These are phyloP conservation scores for Zoroaster sp. DNA, from an alignment of 53 echinoderm and acorn worm genomes.

Conservation along the genomic window DNA sequence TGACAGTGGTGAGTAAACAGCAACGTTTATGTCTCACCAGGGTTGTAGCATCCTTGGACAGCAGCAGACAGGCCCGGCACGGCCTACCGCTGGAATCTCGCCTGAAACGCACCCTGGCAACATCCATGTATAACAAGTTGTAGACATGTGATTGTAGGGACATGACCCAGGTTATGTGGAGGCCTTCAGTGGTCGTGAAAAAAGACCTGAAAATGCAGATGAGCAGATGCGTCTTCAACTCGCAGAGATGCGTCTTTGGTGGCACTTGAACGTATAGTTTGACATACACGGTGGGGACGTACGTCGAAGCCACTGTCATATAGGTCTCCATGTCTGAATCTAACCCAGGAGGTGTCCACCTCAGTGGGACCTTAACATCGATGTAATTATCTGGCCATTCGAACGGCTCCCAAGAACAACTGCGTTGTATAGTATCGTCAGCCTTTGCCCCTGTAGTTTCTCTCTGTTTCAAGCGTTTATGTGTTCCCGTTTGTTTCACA, in stretches of 20 bases:
- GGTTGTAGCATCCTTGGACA: conserved; percentile 52
- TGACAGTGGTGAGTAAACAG: conserved; percentile 11
- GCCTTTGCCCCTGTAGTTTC: not conserved
- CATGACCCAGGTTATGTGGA: conserved; percentile 57
- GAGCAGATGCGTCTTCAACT: conserved; percentile 61
- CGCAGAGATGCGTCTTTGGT: conserved; percentile 23
- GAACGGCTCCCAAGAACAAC: not conserved
- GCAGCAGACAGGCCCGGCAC: conserved; percentile 29
- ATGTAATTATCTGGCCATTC: conserved; percentile 48
- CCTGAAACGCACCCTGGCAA: conserved; percentile 50
- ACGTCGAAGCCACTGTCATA: conserved; percentile 30
- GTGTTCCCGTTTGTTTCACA: not conserved
- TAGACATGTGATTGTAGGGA: conserved; percentile 54
- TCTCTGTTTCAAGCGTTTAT: not conserved
- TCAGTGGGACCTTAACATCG: not conserved
- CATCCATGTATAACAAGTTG: conserved; percentile 48
- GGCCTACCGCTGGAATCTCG: not conserved
- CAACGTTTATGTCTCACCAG: conserved; percentile 47
- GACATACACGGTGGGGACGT: conserved; percentile 24
- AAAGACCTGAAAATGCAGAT: conserved; percentile 61
- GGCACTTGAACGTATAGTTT: conserved; percentile 56
- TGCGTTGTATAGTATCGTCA: not conserved
- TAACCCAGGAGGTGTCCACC: conserved; percentile 6
- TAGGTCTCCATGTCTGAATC: conserved; percentile 26
- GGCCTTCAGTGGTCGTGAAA: conserved; percentile 60